Base-by-base conservation (phyloP, 2,797 vertebrate species). In the Anomalospiza imberbis region DNA sequence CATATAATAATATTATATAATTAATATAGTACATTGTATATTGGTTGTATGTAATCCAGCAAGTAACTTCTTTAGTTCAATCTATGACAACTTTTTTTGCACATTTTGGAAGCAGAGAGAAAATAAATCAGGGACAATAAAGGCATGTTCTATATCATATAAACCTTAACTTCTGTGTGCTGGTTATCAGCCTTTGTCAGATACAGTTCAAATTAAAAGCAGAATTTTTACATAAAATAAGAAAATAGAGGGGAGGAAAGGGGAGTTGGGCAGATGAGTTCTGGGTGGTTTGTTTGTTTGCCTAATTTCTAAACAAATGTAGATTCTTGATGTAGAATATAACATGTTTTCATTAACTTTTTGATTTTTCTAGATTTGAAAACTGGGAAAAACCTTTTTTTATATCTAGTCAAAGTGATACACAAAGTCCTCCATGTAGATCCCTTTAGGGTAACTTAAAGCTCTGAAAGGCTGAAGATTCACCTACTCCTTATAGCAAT, bases 341-440 rank as follows among this genome's bases (percentile, higher is more conserved):
- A 66, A 7, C 1, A 40, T 21, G 5, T 44, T 74, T 75, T 44
- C 17, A 48, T 85, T 42, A 92, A 19, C 3, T 34, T 67, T 26
- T 72, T n/a, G 12, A 17, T 88, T 73, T 86, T 14, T 44, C 14
- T 70, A 24, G 16, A 58, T 34, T 63, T 62, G 29, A 42, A 84
- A 85, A 82, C 22, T 15, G 13, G 15, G 26, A 50, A 26, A 21
- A 7, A 25, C 1, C 1, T 7, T 58, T 53, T 73, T 47, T 66
- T 25, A 32, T 22, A 42, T 48, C 31, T 81, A 4, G 42, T 38
- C 4, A 4, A 45, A 28, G 4, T 29, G 34, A 8, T 40, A 9
- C 1, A 4, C 19, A 17, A 19, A n/a, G 13, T 40, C 0, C 0
- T 40, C n/a, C 12, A 4, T 5, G 5, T 45, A 65, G 9, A 21